Evolutionary conservation across 1,140 invertebrate genomes (phyloP).

Genomic region (Hylaeus anthracinus): DNA sequence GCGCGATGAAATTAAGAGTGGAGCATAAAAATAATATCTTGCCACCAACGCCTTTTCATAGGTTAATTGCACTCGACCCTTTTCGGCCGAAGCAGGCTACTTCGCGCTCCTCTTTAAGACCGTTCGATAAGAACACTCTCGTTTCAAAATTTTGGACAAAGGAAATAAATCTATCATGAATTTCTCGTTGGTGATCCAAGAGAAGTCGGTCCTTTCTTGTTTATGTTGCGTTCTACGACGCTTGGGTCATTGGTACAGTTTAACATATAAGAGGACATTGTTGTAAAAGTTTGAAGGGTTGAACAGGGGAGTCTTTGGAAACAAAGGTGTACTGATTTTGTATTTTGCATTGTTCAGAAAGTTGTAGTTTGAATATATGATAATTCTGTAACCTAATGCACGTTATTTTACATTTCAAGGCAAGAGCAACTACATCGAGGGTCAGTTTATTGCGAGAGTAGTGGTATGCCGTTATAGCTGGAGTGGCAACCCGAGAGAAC

Average conservation of each 20-base stretch:
- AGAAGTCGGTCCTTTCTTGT: background rate
- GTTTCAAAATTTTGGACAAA: conserved; percentile 20
- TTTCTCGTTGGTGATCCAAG: background rate
- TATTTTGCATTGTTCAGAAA: no score
- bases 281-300: no score
- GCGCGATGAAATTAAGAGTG: conserved; percentile 44
- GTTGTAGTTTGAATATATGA: no score
- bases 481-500: background rate
- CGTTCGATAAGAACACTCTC: conserved; percentile 23
- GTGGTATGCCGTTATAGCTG: background rate
- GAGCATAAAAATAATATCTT: conserved; percentile 44
- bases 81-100: conserved; percentile 27
- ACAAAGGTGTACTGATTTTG: no score
- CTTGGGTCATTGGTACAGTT: no score
- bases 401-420: no score
- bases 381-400: no score
- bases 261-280: no score
- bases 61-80: conserved; percentile 52
- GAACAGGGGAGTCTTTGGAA: no score
- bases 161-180: conserved; percentile 14
- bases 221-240: background rate
- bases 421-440: background rate
- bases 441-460: background rate
- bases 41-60: conserved; percentile 22
- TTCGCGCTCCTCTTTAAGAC: conserved; percentile 33